A percentile compares a stretch with the other conserved stretches of the same genome.
Evolutionary conservation across 2,113 vertebrate genomes (phyloP).

Genomic region (Sinocyclocheilus grahami): DNA sequence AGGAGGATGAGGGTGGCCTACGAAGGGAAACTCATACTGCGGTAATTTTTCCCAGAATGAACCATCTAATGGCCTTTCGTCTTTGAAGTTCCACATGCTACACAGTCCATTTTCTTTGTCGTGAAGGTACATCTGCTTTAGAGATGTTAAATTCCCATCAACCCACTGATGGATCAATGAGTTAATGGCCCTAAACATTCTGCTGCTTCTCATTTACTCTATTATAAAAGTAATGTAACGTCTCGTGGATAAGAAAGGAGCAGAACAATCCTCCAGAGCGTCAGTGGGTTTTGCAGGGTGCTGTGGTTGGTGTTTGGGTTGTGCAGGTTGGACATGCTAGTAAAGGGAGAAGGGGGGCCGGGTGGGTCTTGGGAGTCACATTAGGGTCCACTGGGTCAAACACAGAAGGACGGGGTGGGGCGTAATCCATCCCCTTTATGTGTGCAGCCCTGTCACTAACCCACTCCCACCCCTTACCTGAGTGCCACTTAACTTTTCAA

Average conservation of each 20-base stretch:
- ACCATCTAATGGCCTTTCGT: background rate
- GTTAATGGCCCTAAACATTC: background rate
- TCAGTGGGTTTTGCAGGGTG: conserved; percentile 49
- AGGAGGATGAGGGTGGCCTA: conserved; percentile 41
- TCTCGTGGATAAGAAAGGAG: conserved; percentile 19
- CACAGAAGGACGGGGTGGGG: conserved; percentile 60
- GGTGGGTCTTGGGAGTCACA: conserved; percentile 52
- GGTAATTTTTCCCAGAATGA: background rate
- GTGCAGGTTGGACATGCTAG: conserved; percentile 49
- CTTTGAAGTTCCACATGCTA: conserved; percentile 1
- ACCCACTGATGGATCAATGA: background rate
- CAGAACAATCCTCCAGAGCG: conserved; percentile 36
- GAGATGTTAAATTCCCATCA: background rate
- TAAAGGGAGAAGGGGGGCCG: conserved; percentile 65
- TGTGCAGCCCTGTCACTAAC: conserved; percentile 50
- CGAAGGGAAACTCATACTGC: conserved; percentile 7
- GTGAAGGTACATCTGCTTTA: background rate
- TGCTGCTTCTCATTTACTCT: background rate
- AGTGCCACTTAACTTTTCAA: conserved; percentile 91
- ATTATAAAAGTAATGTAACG: background rate
- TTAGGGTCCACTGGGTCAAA: conserved; percentile 59
- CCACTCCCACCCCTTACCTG: conserved; percentile 83
- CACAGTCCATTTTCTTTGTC: background rate
- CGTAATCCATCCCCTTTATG: conserved; percentile 52
- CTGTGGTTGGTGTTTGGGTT: conserved; percentile 33